Conservation (phyloP, 92 coral and sea anemone species). For the Pocillopora grandis region DNA sequence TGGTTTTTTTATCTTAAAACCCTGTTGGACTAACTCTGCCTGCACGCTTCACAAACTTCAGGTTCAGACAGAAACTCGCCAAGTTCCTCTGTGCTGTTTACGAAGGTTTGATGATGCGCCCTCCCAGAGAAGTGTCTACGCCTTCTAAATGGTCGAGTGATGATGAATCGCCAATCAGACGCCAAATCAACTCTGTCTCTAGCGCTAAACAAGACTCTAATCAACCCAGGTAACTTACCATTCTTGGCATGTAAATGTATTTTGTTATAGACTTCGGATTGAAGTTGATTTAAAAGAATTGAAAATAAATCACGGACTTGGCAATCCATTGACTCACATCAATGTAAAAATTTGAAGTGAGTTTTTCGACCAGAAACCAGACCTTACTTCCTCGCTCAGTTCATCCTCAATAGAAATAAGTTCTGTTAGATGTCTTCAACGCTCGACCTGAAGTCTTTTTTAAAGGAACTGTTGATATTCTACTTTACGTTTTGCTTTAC, state of each 20-base stretch:
- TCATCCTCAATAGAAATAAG: too few relatives aligned
- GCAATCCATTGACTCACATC: background rate
- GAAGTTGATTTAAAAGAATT: background rate
- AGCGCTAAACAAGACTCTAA: conserved; percentile 71
- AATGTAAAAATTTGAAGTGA: background rate
- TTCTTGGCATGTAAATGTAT: background rate
- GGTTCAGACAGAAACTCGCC: conserved; percentile 72
- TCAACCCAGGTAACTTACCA: conserved; percentile 65
- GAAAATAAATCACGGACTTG: background rate
- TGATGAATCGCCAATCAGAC: conserved; percentile 84
- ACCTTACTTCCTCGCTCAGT: too few relatives aligned
- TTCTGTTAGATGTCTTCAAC: too few relatives aligned
- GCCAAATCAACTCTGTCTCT: conserved; percentile 62
- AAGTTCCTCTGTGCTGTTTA: conserved; percentile 81
- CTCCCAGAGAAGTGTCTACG: conserved; percentile 82
- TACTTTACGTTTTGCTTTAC: too few relatives aligned
- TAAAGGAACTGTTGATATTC: too few relatives aligned
- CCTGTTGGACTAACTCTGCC: too few relatives aligned
- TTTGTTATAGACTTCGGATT: background rate
- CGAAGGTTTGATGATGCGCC: conserved; percentile 92
- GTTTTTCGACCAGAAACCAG: background rate
- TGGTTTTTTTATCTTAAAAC: too few relatives aligned
- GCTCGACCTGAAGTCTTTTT: too few relatives aligned
- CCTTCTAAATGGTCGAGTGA: conserved; percentile 78
- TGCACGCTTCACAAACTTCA: background rate